phyloP scores from a whole-genome alignment of 2,888 invertebrate species.

The Syrphus vitripennis region DNA sequence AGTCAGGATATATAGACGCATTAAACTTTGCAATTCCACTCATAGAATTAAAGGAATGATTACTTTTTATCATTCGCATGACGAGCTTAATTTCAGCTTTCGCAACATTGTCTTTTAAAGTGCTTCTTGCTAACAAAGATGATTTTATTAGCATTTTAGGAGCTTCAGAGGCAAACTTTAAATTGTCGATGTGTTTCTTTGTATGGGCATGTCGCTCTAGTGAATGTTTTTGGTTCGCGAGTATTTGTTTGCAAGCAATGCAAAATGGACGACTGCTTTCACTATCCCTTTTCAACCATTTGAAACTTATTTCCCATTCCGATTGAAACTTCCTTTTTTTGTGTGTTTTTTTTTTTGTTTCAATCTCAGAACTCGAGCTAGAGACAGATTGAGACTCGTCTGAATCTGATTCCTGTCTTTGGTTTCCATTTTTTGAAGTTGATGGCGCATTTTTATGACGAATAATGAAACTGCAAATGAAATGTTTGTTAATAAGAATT shows the following conservation, averaged over 20 bases:
- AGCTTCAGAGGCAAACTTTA: not conserved
- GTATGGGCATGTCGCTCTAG: not conserved
- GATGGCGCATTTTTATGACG: no score
- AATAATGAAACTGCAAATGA: no score
- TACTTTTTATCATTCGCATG: constrained; percentile 15
- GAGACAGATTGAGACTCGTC: no score
- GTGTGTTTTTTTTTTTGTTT: no score
- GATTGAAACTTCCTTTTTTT: not conserved
- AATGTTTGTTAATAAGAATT: no score
- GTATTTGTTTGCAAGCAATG: not conserved
- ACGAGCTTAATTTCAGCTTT: no score
- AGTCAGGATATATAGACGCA: constrained; percentile 40
- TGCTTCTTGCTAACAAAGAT: not conserved
- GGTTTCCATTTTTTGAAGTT: no score
- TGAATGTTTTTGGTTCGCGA: not conserved
- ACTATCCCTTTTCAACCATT: not conserved
- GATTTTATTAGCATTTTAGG: not conserved
- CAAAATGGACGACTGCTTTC: not conserved
- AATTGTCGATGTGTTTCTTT: not conserved
- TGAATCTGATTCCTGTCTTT: no score
- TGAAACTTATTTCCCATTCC: not conserved
- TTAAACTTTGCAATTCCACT: constrained; percentile 33
- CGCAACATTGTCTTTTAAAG: not conserved
- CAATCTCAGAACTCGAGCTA: no score
- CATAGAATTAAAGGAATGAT: constrained; percentile 50